Conservation (phyloP, 2,113 vertebrate species). For the Saimiri boliviensis region DNA sequence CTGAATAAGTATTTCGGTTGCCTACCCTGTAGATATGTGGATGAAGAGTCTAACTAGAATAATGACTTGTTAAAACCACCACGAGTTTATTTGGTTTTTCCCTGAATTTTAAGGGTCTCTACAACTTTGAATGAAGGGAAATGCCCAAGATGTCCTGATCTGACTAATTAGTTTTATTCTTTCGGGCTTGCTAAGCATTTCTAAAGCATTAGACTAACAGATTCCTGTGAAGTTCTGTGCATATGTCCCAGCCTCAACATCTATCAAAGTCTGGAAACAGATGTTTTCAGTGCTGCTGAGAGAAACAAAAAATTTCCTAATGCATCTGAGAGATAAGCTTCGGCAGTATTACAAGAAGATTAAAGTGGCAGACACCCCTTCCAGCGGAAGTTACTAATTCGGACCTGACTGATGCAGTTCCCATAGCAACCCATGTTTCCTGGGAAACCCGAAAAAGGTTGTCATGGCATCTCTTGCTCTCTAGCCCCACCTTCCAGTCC, state of each 20-base stretch:
- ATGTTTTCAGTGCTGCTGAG: constrained; percentile 64
- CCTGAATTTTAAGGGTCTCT: constrained; percentile 28
- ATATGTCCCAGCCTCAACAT: constrained; percentile 44
- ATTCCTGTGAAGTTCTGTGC: constrained; percentile 42
- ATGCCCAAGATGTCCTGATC: background rate
- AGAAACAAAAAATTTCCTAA: constrained; percentile 39
- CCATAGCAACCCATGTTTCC: constrained; percentile 96
- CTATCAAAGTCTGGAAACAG: constrained; percentile 73
- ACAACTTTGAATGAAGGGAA: constrained; percentile 61
- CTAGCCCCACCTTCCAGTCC: constrained; percentile 79
- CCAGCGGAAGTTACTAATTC: constrained; percentile 93
- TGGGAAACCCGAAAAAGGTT: constrained; percentile 95
- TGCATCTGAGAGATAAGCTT: constrained; percentile 75
- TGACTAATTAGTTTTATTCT: constrained; percentile 54
- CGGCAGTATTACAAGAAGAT: constrained; percentile 81
- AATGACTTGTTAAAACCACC: constrained; percentile 46
- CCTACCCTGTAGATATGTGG: background rate
- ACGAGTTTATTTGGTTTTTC: constrained; percentile 50
- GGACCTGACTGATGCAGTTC: constrained; percentile 93
- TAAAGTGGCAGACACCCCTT: constrained; percentile 86
- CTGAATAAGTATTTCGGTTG: background rate
- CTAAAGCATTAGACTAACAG: constrained; percentile 27
- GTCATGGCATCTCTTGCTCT: constrained; percentile 91
- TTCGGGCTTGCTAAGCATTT: background rate
- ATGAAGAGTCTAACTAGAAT: constrained; percentile 61